A percentile compares a stretch with the other conserved stretches of the same genome.
phyloP scores from a whole-genome alignment of 2,888 invertebrate species.

The Macropis europaea region DNA sequence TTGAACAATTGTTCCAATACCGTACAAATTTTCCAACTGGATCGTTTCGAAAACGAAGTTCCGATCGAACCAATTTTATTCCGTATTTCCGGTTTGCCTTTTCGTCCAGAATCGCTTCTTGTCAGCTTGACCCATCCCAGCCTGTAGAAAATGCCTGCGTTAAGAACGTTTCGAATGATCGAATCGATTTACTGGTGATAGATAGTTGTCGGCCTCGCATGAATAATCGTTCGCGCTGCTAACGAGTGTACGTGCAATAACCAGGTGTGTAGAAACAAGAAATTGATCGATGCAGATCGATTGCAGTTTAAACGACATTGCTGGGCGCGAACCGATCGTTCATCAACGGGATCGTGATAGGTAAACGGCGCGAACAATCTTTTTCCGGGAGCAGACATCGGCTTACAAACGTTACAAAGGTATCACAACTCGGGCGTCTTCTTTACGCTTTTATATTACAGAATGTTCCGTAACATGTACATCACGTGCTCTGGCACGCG shows the following conservation, averaged over 20 bases:
- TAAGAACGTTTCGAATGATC: no score
- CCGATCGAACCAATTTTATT: no score
- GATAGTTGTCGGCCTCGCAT: slow-evolving; percentile 4
- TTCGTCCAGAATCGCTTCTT: no score
- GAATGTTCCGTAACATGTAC: slow-evolving; percentile 21
- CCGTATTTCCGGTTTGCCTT: no score
- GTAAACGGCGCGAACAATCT: neutral
- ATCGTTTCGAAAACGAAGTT: no score
- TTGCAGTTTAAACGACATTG: slow-evolving; percentile 42
- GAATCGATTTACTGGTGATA: slow-evolving; percentile 14
- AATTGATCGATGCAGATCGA: slow-evolving; percentile 36
- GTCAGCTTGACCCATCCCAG: no score
- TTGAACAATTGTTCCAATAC: no score
- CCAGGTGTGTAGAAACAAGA: slow-evolving; percentile 60
- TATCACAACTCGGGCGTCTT: slow-evolving; percentile 47
- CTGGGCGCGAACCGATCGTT: slow-evolving; percentile 37
- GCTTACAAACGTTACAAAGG: slow-evolving; percentile 40
- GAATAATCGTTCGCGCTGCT: slow-evolving; percentile 53
- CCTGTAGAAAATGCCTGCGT: no score
- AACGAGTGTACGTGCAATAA: slow-evolving; percentile 62
- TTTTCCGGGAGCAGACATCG: slow-evolving; percentile 28
- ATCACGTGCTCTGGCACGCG: no score
- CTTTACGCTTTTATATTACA: slow-evolving; percentile 27
- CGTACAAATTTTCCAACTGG: no score
- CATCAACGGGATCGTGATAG: neutral